Conservation (phyloP, 2,113 vertebrate species). For the Crotalus tigris region DNA sequence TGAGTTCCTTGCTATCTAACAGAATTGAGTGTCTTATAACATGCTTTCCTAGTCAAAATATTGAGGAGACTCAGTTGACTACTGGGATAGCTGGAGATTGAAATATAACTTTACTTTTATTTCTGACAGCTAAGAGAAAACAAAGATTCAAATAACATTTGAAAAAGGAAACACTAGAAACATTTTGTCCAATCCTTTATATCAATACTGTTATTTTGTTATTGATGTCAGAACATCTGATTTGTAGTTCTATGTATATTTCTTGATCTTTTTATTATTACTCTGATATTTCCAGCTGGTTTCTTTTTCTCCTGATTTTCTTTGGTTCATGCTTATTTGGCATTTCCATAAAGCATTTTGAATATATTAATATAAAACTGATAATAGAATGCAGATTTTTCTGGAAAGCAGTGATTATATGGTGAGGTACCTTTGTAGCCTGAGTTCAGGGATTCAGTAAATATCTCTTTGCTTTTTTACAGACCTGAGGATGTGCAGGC, state of each 20-base stretch:
- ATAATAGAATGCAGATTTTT: background rate
- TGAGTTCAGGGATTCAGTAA: conserved; percentile 13
- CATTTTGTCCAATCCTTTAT: background rate
- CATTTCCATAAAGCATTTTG: background rate
- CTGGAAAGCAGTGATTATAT: background rate
- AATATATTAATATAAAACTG: background rate
- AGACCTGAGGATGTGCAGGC: conserved; percentile 97
- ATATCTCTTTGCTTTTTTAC: conserved; percentile 10
- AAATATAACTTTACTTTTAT: background rate
- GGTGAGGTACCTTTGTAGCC: background rate
- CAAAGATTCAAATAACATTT: background rate
- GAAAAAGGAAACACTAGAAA: background rate
- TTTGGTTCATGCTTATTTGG: background rate
- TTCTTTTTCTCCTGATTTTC: background rate
- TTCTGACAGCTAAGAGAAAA: background rate
- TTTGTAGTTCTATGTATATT: background rate
- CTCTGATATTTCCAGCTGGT: background rate
- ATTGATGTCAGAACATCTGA: background rate
- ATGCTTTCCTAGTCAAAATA: background rate
- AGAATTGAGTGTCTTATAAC: too few species aligned
- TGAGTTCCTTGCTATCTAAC: background rate
- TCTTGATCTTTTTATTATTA: background rate
- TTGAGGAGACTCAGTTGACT: background rate
- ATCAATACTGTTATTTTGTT: background rate
- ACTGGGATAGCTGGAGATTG: background rate